phyloP scores from a whole-genome alignment of 2,888 invertebrate species.

The Plagodis dolabraria region DNA sequence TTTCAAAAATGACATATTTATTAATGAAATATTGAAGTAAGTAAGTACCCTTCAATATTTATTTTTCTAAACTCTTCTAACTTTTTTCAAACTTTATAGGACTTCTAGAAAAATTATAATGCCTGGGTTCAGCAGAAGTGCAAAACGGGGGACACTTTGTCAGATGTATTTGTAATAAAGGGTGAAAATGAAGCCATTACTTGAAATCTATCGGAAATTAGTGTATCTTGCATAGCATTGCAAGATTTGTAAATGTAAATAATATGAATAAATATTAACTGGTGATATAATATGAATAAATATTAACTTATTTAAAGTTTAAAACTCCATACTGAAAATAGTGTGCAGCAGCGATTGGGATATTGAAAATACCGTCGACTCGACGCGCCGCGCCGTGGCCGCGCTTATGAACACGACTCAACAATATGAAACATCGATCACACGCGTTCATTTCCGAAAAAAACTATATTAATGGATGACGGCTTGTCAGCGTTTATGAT shows the following conservation, averaged over 20 bases:
- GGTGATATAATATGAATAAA: neutral
- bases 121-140: no score
- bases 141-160: no score
- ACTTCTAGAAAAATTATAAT: no score
- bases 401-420: conserved; percentile 27
- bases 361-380: conserved; percentile 31
- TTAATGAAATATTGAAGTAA: no score
- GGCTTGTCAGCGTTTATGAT: conserved; percentile 22
- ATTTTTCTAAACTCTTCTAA: no score
- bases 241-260: no score
- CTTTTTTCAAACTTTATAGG: no score
- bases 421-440: conserved; percentile 37
- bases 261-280: neutral
- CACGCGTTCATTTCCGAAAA: conserved; percentile 27
- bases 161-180: no score
- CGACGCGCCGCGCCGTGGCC: conserved; percentile 24
- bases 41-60: no score
- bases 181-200: neutral
- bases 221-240: neutral
- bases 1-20: no score
- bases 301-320: neutral
- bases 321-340: conserved; percentile 15
- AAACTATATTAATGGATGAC: conserved; percentile 23
- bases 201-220: neutral
- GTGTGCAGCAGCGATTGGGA: conserved; percentile 18